phyloP scores from a whole-genome alignment of 2,797 vertebrate genomes.

The Tinamus major region DNA sequence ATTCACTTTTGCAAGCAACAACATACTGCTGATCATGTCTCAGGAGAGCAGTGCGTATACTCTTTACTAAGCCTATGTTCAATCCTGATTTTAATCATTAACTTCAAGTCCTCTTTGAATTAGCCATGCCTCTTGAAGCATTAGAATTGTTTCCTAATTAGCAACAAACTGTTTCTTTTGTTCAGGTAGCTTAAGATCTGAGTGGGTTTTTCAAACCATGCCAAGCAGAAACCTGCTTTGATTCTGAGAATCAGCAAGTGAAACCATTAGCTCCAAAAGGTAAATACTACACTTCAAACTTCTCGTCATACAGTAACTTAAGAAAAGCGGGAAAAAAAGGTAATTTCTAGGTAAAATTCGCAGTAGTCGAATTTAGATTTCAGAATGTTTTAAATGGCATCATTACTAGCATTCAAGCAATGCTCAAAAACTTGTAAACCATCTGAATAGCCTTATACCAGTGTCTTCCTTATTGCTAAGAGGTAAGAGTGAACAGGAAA shows the following conservation, averaged over 20 bases:
- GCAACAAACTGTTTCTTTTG: neutral
- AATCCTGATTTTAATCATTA: slow-evolving; percentile 42
- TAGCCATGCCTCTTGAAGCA: neutral
- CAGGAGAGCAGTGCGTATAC: neutral
- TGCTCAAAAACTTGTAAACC: slow-evolving; percentile 5
- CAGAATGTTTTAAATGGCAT: neutral
- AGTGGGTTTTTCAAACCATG: slow-evolving; percentile 33
- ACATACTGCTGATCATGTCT: neutral
- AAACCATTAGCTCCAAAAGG: slow-evolving; percentile 18
- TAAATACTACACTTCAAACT: neutral
- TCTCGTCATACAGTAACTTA: neutral
- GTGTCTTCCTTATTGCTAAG: neutral
- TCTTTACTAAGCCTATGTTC: neutral
- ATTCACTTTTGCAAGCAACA: neutral
- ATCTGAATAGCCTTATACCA: neutral
- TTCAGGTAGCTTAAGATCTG: neutral
- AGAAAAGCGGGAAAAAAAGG: neutral
- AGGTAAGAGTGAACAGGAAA: slow-evolving; percentile 46
- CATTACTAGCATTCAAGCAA: neutral
- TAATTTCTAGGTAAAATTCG: neutral
- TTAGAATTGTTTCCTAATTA: slow-evolving; percentile 7
- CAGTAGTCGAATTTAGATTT: neutral
- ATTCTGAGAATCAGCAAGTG: neutral
- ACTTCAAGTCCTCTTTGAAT: slow-evolving; percentile 43
- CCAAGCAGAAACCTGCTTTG: slow-evolving; percentile 11